Conservation (phyloP, 2,888 invertebrate genomes). For the Amphipoea oculea region DNA sequence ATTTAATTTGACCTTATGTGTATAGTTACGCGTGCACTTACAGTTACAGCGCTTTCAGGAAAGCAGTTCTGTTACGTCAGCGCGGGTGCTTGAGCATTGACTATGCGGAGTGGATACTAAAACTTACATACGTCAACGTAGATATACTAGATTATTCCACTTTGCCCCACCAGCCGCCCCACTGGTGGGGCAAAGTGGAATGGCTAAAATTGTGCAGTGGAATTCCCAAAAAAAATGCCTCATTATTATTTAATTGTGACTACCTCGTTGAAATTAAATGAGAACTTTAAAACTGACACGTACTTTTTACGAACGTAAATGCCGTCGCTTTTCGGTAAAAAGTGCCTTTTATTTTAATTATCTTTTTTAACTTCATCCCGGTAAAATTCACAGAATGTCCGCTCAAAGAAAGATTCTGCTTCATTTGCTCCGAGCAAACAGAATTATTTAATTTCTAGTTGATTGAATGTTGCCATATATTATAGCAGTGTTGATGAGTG, state of each 20-base stretch:
- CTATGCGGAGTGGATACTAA: too few relatives aligned
- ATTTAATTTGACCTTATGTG: too few relatives aligned
- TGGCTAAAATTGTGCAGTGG: too few relatives aligned
- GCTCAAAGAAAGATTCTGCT: conserved; percentile 5
- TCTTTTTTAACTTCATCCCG: conserved; percentile 16
- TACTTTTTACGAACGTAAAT: conserved; percentile 13
- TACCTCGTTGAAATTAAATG: not conserved
- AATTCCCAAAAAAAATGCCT: not conserved
- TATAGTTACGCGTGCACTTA: not conserved
- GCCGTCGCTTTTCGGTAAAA: conserved; percentile 8
- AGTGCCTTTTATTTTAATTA: conserved; percentile 17
- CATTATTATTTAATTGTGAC: not conserved
- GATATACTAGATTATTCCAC: too few relatives aligned
- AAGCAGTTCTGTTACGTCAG: not conserved
- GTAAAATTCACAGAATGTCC: conserved; percentile 23
- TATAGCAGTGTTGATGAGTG: too few relatives aligned
- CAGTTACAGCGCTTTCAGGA: not conserved
- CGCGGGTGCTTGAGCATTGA: not conserved
- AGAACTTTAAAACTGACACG: conserved; percentile 15
- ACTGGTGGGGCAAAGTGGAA: too few relatives aligned
- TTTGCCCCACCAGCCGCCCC: too few relatives aligned
- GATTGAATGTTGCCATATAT: not conserved
- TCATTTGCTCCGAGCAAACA: too few relatives aligned
- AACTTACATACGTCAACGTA: too few relatives aligned
- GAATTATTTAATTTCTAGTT: too few relatives aligned